phyloP scores from a whole-genome alignment of 2,113 vertebrate genomes.

The Genyomyrus donnyi region DNA sequence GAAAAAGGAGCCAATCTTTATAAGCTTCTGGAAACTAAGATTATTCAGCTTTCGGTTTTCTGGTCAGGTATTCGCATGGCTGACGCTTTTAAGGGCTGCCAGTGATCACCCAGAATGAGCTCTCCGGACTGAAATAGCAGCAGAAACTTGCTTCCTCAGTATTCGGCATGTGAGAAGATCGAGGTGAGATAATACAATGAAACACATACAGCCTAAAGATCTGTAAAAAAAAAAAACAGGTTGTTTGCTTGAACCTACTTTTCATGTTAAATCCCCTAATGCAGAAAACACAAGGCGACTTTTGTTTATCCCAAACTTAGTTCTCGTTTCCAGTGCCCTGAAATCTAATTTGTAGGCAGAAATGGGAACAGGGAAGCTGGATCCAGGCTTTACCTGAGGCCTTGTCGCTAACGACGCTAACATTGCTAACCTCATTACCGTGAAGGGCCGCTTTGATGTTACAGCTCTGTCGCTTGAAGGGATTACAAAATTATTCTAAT shows the following conservation, averaged over 20 bases:
- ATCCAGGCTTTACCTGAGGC: constrained; percentile 4
- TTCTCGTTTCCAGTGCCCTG: not conserved
- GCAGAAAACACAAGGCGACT: not conserved
- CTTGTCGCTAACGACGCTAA: not conserved
- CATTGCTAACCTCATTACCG: constrained; percentile 16
- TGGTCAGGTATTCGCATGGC: not conserved
- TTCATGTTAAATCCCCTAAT: not conserved
- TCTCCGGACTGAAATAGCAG: not conserved
- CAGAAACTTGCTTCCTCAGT: not conserved
- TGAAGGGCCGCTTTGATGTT: constrained; percentile 17
- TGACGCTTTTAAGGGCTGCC: not conserved
- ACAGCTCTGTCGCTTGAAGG: constrained; percentile 1
- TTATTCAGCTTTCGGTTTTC: not conserved
- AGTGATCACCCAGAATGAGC: not conserved
- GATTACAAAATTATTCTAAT: constrained; percentile 27
- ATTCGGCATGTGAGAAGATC: not conserved
- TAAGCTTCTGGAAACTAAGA: not conserved
- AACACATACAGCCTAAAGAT: not conserved
- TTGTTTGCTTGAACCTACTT: not conserved
- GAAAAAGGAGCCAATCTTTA: not conserved
- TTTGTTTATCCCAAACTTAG: constrained; percentile 1
- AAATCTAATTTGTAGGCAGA: constrained; percentile 6
- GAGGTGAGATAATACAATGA: not conserved
- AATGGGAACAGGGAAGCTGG: not conserved
- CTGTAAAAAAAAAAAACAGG: not conserved